These are phyloP conservation scores for Colossoma macropomum DNA, from an alignment of 2,113 vertebrate species.

Conservation along the genomic window DNA sequence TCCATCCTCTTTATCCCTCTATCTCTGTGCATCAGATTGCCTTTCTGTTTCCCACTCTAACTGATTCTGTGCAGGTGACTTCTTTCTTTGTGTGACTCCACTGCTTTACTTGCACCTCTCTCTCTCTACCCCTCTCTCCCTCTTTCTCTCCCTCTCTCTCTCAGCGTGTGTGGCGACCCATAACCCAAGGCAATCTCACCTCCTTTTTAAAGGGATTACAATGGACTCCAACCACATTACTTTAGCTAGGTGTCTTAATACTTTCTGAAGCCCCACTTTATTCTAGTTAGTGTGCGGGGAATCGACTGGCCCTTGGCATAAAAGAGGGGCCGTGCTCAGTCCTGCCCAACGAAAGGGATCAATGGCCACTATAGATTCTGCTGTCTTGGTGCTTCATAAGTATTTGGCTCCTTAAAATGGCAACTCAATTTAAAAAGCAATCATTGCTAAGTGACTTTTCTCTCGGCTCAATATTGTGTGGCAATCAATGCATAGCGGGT, in stretches of 20 bases:
- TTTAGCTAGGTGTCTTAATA: constrained; percentile 75
- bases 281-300: constrained; percentile 76
- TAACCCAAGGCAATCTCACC: constrained; percentile 78
- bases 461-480: constrained; percentile 71
- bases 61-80: constrained; percentile 8
- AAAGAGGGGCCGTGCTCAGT: constrained; percentile 66
- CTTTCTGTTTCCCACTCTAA: background rate
- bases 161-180: constrained; percentile 71
- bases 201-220: constrained; percentile 78
- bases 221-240: constrained; percentile 79
- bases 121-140: constrained; percentile 50
- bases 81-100: constrained; percentile 26
- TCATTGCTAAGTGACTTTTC: constrained; percentile 82
- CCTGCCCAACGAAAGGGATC: constrained; percentile 75
- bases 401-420: constrained; percentile 82
- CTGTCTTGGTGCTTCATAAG: constrained; percentile 81
- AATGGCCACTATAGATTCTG: constrained; percentile 78
- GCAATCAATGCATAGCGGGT: constrained; percentile 75
- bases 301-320: constrained; percentile 75
- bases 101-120: background rate
- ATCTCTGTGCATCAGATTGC: background rate
- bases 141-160: constrained; percentile 39
- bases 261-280: constrained; percentile 78
- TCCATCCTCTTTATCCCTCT: background rate
- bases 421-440: constrained; percentile 84